Conservation (phyloP, 2,797 vertebrate genomes). For the Taenioides sp. region DNA sequence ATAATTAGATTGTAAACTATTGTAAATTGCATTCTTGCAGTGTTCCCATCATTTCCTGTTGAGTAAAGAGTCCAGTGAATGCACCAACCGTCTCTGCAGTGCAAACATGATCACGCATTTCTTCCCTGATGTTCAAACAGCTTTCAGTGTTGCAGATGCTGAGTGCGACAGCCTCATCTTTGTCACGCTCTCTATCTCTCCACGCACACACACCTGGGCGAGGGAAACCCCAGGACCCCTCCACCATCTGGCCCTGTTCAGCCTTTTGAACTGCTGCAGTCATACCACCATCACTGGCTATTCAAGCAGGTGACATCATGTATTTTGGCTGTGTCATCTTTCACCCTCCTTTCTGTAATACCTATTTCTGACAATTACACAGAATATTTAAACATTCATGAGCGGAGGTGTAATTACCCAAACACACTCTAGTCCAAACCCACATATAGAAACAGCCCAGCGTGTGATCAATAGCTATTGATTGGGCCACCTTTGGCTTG, state of each 20-base stretch:
- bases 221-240: conserved; percentile 63
- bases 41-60: not conserved
- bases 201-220: conserved; percentile 42
- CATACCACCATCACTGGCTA: conserved; percentile 24
- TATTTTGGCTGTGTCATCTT: conserved; percentile 29
- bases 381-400: conserved; percentile 8
- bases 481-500: conserved; percentile 64
- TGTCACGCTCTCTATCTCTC: not conserved
- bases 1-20: too few species aligned
- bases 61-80: not conserved
- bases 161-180: conserved; percentile 3
- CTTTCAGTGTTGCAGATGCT: conserved; percentile 16
- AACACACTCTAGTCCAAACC: conserved; percentile 20
- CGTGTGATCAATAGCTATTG: conserved; percentile 67
- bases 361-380: conserved; percentile 9
- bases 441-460: conserved; percentile 27
- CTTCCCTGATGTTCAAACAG: conserved; percentile 30
- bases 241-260: conserved; percentile 55
- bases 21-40: not conserved
- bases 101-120: not conserved
- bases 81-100: conserved; percentile 16
- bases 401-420: conserved; percentile 46
- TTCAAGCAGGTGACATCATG: conserved; percentile 3
- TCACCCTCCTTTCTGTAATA: conserved; percentile 17
- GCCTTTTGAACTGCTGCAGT: conserved; percentile 55